Base-by-base conservation (phyloP, 2,797 vertebrate species). In the Eupleurogrammus muticus region DNA sequence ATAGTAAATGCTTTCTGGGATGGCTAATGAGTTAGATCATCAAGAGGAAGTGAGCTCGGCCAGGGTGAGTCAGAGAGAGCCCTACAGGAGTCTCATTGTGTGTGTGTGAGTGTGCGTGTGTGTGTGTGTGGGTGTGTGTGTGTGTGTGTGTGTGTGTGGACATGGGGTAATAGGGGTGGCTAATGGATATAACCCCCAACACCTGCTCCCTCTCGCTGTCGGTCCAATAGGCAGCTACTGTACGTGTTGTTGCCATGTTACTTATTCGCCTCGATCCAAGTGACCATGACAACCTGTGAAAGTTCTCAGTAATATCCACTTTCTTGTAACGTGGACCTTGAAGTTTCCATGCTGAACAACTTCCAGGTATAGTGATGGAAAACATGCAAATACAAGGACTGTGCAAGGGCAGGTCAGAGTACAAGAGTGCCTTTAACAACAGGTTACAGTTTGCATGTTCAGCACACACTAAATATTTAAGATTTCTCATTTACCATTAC, bases 171-270 rank as follows among this genome's bases (percentile, higher is more conserved):
- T 21, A 63, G 64, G 63, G 81, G 63, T 49, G 60, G 75, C 68
- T 90, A 86, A 87, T 87, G 83, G 87, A 85, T 80, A 70, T 83
- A 83, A 75, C 76, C 47, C 61, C 69, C 44, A 79, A 80, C 91
- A 92, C 87, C 90, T 90, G 89, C 82, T 89, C 81, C 88, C 88
- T 79, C 74, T 82, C 71, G 16, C 47, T 42, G 44, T 60, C 71
- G 52, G 35, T 69, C 75, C 57, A 54, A 48, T 36, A 56, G 16
- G 60, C 63, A 51, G 76, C 69, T 60, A 52, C 66, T 52, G 69
- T 74, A 58, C 13, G 49, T 71, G 63, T 28, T 42, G 84, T 83
- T 87, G 81, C 80, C 79, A 84, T 55, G 83, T 73, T 81, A 84
- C 79, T 40, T 19, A 50, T 58, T 54, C 54, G 21, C 5, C 36